Base-by-base conservation (phyloP, 92 coral and sea anemone species). In the Montipora capitata region DNA sequence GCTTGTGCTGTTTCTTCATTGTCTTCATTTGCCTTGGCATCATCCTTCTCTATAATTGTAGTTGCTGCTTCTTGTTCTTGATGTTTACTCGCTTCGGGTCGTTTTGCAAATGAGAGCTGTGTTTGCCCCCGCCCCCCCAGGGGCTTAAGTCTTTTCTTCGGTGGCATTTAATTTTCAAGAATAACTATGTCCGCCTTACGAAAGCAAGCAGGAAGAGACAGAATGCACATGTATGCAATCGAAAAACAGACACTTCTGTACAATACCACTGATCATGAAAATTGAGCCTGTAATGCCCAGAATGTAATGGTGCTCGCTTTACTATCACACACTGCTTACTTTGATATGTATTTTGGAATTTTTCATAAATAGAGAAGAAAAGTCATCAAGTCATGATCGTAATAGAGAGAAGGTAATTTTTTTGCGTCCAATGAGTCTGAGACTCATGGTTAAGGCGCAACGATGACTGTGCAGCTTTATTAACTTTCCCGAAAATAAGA, bases 1-100 rank as follows among this genome's bases (percentile, higher is more conserved):
- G 64, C 86, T 27, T 81, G 56, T 67, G 77, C 59, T 67, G 20
- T 39, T 48, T 44, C 58, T 72, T 44, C 39, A 72, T 51, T 68
- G 68, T n/a, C 76, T 68, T 81, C 65, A 49, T 81, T 81, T 18
- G 63, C 77, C 20, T 65, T 68, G 4, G 17, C 35, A 39, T 68
- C 77, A 49, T 72, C 20, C 76, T 13, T 71, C 76, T 71, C 58
- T n/a, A n/a, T n/a, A 4, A 52, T 52, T 52, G 58, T 12, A 52
- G 58, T 52, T 52, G 58, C 58, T 52, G 58, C 58, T 52, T 52
- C 58, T 52, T 7, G 5, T 7, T 7, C n/a, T n/a, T n/a, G n/a
- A n/a, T n/a, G n/a, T n/a, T n/a, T n/a, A n/a, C n/a, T n/a, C n/a
- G n/a, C n/a, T n/a, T n/a, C n/a, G n/a, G n/a, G n/a, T n/a, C n/a